Percentiles rank a stretch among this genome's conserved stretches.
These are phyloP conservation scores for Plusia festucae DNA, from an alignment of 2,888 invertebrate genomes.

Conservation along the genomic window DNA sequence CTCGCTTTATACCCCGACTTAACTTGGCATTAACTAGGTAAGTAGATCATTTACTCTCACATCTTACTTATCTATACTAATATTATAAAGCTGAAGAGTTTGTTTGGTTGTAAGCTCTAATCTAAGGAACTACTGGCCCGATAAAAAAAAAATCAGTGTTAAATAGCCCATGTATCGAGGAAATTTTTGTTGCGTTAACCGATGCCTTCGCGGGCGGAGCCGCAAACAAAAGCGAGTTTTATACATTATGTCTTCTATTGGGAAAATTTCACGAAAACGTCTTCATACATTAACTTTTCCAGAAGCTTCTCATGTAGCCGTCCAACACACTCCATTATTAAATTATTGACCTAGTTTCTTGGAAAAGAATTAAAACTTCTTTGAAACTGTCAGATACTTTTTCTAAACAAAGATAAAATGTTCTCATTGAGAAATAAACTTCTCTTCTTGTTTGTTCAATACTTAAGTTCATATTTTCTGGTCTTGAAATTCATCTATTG, in stretches of 20 bases:
- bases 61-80: too few relatives aligned
- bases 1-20: background rate
- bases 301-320: background rate
- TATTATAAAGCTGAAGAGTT: too few relatives aligned
- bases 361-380: slow-evolving; percentile 3
- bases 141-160: too few relatives aligned
- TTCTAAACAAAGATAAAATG: background rate
- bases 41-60: background rate
- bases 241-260: background rate
- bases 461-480: too few relatives aligned
- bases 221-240: too few relatives aligned
- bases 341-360: background rate
- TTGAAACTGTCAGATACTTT: slow-evolving; percentile 4
- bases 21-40: background rate
- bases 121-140: too few relatives aligned
- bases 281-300: background rate
- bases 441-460: too few relatives aligned
- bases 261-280: background rate
- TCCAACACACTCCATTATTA: slow-evolving; percentile 2
- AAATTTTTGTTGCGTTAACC: too few relatives aligned
- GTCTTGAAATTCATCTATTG: too few relatives aligned
- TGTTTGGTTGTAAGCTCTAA: too few relatives aligned
- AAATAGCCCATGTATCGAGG: too few relatives aligned
- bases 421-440: background rate
- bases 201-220: too few relatives aligned